Conservation (phyloP, 37 sponge, comb jelly and placozoan genomes). For the Corticium candelabrum region DNA sequence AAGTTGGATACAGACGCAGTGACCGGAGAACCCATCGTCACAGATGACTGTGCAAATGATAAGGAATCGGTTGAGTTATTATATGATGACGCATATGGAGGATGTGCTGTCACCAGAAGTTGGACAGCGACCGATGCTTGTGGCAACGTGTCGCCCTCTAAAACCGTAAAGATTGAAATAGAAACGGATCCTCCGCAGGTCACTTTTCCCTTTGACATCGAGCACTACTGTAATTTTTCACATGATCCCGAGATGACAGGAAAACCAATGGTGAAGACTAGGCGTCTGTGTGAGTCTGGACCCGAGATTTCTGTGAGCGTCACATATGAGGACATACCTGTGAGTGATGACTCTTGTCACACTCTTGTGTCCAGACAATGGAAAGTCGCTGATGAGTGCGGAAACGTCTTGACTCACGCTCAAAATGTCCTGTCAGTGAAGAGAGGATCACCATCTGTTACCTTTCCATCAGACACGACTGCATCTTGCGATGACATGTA, state of each 20-base stretch:
- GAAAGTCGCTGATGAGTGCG: background rate
- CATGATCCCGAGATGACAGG: background rate
- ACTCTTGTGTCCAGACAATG: background rate
- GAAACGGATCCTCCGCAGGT: background rate
- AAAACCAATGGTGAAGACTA: background rate
- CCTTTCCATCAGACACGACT: background rate
- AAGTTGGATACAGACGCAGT: background rate
- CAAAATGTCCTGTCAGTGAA: background rate
- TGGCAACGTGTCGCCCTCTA: background rate
- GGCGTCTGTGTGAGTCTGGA: background rate
- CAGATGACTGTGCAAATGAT: background rate
- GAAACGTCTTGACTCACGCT: background rate
- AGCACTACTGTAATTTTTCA: background rate
- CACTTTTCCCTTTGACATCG: background rate
- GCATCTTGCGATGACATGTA: background rate
- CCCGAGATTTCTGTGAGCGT: background rate
- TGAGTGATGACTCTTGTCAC: background rate
- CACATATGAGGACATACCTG: background rate
- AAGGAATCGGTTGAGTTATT: background rate
- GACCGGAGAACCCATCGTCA: background rate
- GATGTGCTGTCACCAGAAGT: background rate
- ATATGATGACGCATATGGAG: background rate
- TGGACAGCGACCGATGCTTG: background rate
- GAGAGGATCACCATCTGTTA: background rate
- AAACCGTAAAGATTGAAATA: background rate